Percentiles rank a stretch among this genome's conserved stretches.
Conservation (phyloP, 2,888 invertebrate species). For the Morpho deidamia region DNA sequence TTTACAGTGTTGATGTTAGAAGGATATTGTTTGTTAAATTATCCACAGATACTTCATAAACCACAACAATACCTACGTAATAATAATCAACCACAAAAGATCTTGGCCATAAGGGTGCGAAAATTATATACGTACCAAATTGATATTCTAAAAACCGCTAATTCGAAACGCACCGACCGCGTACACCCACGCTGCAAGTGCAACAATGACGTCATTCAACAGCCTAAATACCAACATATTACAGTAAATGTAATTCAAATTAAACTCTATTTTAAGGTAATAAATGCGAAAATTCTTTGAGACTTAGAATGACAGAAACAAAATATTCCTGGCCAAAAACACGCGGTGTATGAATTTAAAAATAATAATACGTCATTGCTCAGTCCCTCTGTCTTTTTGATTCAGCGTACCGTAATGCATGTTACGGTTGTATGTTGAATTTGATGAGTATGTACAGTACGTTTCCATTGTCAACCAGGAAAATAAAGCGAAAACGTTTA, state of each 20-base stretch:
- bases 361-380: constrained; percentile 68
- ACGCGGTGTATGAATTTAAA: constrained; percentile 63
- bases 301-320: constrained; percentile 15
- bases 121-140: constrained; percentile 44
- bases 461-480: constrained; percentile 38
- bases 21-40: constrained; percentile 3
- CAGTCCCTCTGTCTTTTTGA: constrained; percentile 66
- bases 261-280: constrained; percentile 10
- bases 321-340: constrained; percentile 25
- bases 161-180: constrained; percentile 66
- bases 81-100: constrained; percentile 25
- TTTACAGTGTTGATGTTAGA: too few relatives aligned
- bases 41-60: constrained; percentile 14
- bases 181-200: constrained; percentile 60
- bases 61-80: constrained; percentile 15
- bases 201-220: constrained; percentile 57
- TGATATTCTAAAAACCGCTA: constrained; percentile 63
- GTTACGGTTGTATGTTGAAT: constrained; percentile 61
- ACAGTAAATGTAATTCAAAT: constrained; percentile 2
- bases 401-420: constrained; percentile 55
- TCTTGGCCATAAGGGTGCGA: constrained; percentile 19
- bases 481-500: neutral
- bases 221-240: constrained; percentile 7
- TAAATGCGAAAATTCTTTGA: constrained; percentile 34
- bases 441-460: constrained; percentile 44